Conservation (phyloP, 92 coral and sea anemone genomes). For the Actinostola sp. region DNA sequence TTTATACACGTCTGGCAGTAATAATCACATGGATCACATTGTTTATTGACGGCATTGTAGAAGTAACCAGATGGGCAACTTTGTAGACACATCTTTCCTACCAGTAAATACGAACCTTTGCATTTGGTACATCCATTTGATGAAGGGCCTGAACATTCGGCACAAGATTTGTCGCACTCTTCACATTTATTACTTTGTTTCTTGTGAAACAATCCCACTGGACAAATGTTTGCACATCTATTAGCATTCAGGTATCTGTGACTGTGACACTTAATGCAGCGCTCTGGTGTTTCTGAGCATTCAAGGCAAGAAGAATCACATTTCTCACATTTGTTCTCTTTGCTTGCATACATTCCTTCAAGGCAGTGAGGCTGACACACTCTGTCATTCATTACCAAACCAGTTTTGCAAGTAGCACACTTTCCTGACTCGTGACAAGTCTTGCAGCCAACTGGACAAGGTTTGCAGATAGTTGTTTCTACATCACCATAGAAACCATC, state of each 20-base stretch:
- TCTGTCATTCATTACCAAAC: slow-evolving; percentile 59
- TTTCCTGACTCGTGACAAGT: slow-evolving; percentile 55
- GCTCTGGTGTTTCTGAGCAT: slow-evolving; percentile 52
- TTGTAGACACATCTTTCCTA: slow-evolving; percentile 62
- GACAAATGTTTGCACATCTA: slow-evolving; percentile 73
- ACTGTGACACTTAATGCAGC: slow-evolving; percentile 68
- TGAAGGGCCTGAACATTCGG: slow-evolving; percentile 78
- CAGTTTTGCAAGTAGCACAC: slow-evolving; percentile 68
- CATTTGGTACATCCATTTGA: slow-evolving; percentile 80
- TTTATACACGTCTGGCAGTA: slow-evolving; percentile 82
- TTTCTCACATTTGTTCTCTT: slow-evolving; percentile 61
- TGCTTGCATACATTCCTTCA: slow-evolving; percentile 56
- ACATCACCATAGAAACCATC: slow-evolving; percentile 71
- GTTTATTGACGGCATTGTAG: slow-evolving; percentile 52
- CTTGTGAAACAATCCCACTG: slow-evolving; percentile 68
- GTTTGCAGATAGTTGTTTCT: slow-evolving; percentile 68
- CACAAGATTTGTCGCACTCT: slow-evolving; percentile 78
- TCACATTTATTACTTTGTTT: slow-evolving; percentile 62
- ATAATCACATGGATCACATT: slow-evolving; percentile 91
- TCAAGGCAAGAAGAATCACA: slow-evolving; percentile 78
- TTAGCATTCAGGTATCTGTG: slow-evolving; percentile 58
- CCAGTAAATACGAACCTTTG: slow-evolving; percentile 53
- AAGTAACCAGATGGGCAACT: slow-evolving; percentile 83
- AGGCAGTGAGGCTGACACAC: slow-evolving; percentile 77
- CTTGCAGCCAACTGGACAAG: slow-evolving; percentile 80